Evolutionary conservation across 2,888 invertebrate species (phyloP).

Genomic region (Ophonus ardosiacus): DNA sequence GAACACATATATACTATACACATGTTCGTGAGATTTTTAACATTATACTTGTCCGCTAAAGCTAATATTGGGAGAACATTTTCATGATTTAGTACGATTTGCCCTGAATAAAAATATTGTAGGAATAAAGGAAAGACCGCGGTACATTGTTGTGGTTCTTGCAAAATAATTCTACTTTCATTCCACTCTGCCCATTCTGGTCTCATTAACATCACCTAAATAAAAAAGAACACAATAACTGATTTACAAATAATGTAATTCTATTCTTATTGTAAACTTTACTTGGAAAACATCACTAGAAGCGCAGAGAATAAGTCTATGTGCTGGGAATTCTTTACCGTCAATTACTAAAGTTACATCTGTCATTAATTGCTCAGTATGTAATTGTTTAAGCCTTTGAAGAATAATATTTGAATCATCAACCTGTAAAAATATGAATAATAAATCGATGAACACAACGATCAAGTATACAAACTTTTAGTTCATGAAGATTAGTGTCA

Average conservation of each 20-base stretch:
- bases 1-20: constrained; percentile 93
- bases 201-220: constrained; percentile 94
- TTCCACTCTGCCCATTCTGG: constrained; percentile 95
- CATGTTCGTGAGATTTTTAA: constrained; percentile 90
- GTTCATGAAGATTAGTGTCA: constrained; percentile 29
- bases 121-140: constrained; percentile 92
- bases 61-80: constrained; percentile 92
- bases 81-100: constrained; percentile 89
- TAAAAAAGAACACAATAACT: constrained; percentile 52
- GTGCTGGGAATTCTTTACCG: constrained; percentile 89
- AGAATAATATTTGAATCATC: constrained; percentile 91
- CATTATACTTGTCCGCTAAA: constrained; percentile 96
- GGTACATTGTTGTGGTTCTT: constrained; percentile 91
- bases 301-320: constrained; percentile 93
- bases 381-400: constrained; percentile 88
- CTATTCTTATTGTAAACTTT: constrained; percentile 65
- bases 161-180: constrained; percentile 88
- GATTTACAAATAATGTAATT: constrained; percentile 23
- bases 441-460: not conserved
- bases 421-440: constrained; percentile 79
- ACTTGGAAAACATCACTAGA: constrained; percentile 97
- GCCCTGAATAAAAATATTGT: constrained; percentile 92
- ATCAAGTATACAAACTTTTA: constrained; percentile 39
- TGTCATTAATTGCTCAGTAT: constrained; percentile 92
- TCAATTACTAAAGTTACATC: constrained; percentile 92